Percentiles rank a stretch among this genome's conserved stretches.
Conservation (phyloP, 2,797 vertebrate species). For the Protonibea diacanthus region DNA sequence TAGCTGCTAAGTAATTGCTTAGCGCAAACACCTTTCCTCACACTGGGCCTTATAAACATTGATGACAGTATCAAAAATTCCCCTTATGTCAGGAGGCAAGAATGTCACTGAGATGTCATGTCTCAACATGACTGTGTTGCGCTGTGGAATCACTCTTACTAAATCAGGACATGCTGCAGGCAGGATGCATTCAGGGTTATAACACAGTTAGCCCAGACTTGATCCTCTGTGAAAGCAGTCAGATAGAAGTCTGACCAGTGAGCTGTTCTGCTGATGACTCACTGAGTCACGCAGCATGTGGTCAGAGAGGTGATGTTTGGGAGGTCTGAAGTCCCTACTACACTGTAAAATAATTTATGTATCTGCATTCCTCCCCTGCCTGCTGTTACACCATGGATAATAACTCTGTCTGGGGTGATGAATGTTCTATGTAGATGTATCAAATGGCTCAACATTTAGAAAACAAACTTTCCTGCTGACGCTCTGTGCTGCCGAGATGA, state of each 20-base stretch:
- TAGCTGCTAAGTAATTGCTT: slow-evolving; percentile 7
- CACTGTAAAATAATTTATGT: slow-evolving; percentile 37
- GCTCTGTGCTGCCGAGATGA: slow-evolving; percentile 12
- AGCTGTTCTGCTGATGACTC: slow-evolving; percentile 51
- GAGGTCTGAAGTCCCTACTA: slow-evolving; percentile 31
- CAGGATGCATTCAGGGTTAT: slow-evolving; percentile 3
- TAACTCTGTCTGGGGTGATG: slow-evolving; percentile 52
- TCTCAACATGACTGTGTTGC: slow-evolving; percentile 33
- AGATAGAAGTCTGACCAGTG: slow-evolving; percentile 13
- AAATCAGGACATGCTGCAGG: neutral
- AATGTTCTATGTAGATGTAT: slow-evolving; percentile 49
- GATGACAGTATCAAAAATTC: slow-evolving; percentile 17
- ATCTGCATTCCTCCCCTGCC: slow-evolving; percentile 44
- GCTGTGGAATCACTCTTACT: slow-evolving; percentile 16
- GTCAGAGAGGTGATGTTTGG: slow-evolving; percentile 41
- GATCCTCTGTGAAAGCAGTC: slow-evolving; percentile 23
- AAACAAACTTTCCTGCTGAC: slow-evolving; percentile 60
- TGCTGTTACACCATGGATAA: slow-evolving; percentile 37
- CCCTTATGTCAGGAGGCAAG: slow-evolving; percentile 45
- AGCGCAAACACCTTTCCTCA: slow-evolving; percentile 6
- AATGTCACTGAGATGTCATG: slow-evolving; percentile 53
- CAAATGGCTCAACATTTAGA: slow-evolving; percentile 38
- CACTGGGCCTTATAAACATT: neutral
- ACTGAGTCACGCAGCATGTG: slow-evolving; percentile 52
- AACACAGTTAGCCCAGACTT: neutral